Evolutionary conservation across 2,888 invertebrate species (phyloP).

Genomic region (Aphodius sticticus): DNA sequence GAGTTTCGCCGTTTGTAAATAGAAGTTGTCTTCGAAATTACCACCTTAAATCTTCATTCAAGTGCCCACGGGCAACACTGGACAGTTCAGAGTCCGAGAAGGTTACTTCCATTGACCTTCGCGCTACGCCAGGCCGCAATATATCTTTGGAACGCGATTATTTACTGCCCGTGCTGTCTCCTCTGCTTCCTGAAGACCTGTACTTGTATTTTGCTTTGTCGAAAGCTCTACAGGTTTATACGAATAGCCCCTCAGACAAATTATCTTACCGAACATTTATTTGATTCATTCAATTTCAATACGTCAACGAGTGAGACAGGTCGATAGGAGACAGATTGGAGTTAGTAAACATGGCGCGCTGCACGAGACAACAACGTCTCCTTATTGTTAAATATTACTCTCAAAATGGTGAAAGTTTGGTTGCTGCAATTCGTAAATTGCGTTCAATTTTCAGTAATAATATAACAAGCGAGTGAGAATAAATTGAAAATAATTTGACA

Average conservation of each 20-base stretch:
- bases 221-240: neutral
- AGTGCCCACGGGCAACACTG: conserved; percentile 26
- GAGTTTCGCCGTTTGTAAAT: conserved; percentile 22
- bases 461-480: no score
- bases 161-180: conserved; percentile 10
- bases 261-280: neutral
- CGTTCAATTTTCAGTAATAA: no score
- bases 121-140: conserved; percentile 21
- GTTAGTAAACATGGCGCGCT: no score
- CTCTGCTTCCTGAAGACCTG: neutral
- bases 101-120: conserved; percentile 33
- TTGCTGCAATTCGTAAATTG: no score
- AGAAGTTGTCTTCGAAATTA: conserved; percentile 29
- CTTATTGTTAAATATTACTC: no score
- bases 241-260: neutral
- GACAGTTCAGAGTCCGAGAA: conserved; percentile 16
- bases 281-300: no score
- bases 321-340: no score
- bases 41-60: conserved; percentile 30
- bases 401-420: no score
- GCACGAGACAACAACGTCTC: no score
- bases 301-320: no score
- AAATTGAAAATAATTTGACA: no score
- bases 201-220: no score
- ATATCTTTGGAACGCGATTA: conserved; percentile 29